Percentiles rank a stretch among this genome's conserved stretches.
Conservation (phyloP, 2,888 invertebrate species). For the Acanthosoma haemorrhoidale region DNA sequence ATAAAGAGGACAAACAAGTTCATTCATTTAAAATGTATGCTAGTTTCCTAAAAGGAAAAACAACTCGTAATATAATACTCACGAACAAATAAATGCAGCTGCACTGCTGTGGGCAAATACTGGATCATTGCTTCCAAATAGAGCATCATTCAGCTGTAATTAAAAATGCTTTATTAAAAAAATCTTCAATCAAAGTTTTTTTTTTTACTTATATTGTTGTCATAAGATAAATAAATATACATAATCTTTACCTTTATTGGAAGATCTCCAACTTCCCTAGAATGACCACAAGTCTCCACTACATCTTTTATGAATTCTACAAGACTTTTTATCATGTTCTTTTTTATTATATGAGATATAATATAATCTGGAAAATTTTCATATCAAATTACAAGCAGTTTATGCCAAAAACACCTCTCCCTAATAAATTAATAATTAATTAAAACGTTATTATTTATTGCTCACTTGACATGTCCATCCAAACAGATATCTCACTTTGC, state of each 20-base stretch:
- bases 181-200: too few species aligned
- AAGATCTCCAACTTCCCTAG: conserved; percentile 41
- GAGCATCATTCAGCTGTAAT: conserved; percentile 39
- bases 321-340: conserved; percentile 62
- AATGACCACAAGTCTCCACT: conserved; percentile 59
- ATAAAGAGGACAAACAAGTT: neutral
- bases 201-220: too few species aligned
- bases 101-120: conserved; percentile 39
- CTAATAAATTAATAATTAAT: too few species aligned
- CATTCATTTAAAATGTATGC: neutral
- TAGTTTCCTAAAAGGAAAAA: neutral
- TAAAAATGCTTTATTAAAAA: neutral
- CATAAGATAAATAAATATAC: too few species aligned
- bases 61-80: conserved; percentile 26
- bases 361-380: conserved; percentile 67
- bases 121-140: conserved; percentile 39
- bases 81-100: conserved; percentile 41
- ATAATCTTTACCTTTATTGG: conserved; percentile 37
- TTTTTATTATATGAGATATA: conserved; percentile 67
- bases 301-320: conserved; percentile 59
- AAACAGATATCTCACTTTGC: conserved; percentile 36
- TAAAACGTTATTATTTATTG: neutral
- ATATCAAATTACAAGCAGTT: neutral
- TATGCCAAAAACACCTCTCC: neutral
- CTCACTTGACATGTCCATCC: conserved; percentile 41